phyloP scores from a whole-genome alignment of 2,113 vertebrate genomes.

The Thunnus thynnus region DNA sequence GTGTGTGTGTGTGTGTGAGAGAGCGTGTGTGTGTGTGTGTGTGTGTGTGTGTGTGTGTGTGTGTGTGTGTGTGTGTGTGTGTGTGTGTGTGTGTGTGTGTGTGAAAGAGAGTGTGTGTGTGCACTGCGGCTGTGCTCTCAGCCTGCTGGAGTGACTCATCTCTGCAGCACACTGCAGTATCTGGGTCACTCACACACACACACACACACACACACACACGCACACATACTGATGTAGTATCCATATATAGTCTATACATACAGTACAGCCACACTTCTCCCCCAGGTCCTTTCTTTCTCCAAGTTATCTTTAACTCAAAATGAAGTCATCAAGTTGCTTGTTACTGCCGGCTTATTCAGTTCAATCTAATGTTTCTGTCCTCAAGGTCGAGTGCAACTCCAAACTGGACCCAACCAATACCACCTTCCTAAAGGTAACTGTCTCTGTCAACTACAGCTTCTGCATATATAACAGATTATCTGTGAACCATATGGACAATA shows the following conservation, averaged over 20 bases:
- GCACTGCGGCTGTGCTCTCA: conserved; percentile 23
- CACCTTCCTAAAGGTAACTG: conserved; percentile 95
- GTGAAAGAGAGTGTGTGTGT: not conserved
- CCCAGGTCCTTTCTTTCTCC: not conserved
- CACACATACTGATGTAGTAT: not conserved
- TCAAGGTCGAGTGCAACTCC: conserved; percentile 97
- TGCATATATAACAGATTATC: not conserved
- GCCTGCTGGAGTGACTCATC: conserved; percentile 78
- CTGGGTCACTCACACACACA: conserved; percentile 66
- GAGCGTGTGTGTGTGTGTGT: not conserved
- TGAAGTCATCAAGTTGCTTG: not conserved
- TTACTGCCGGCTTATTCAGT: not conserved
- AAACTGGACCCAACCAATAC: conserved; percentile 98
- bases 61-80: not conserved
- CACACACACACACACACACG: not conserved
- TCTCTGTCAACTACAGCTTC: not conserved
- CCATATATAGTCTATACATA: not conserved
- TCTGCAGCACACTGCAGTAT: conserved; percentile 78
- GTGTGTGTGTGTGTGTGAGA: not conserved
- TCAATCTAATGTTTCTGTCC: conserved; percentile 32
- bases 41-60: not conserved
- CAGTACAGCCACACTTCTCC: not conserved
- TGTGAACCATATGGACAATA: not conserved
- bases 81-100: conserved; percentile 12
- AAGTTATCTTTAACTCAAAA: not conserved